These are phyloP conservation scores for Takifugu ocellatus DNA, from an alignment of 2,797 vertebrate species.

Conservation along the genomic window DNA sequence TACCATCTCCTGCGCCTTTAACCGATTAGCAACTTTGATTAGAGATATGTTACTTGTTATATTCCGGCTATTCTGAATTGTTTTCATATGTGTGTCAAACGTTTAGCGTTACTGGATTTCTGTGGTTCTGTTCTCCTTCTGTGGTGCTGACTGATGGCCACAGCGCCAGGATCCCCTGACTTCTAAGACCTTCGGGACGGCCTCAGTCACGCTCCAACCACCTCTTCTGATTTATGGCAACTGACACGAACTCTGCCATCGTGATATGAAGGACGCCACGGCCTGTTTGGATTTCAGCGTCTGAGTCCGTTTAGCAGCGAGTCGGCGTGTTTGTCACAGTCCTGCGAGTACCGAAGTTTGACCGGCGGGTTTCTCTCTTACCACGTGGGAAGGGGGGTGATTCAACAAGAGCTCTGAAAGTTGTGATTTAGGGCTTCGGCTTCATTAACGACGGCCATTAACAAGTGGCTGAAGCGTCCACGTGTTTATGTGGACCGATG, in stretches of 20 bases:
- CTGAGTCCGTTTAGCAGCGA: slow-evolving; percentile 5
- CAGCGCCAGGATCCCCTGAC: slow-evolving; percentile 78
- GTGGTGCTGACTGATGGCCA: slow-evolving; percentile 77
- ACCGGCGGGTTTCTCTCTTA: slow-evolving; percentile 32
- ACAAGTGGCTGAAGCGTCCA: slow-evolving; percentile 62
- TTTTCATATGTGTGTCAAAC: slow-evolving; percentile 41
- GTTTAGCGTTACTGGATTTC: slow-evolving; percentile 41
- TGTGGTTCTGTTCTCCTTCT: slow-evolving; percentile 63
- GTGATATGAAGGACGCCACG: slow-evolving; percentile 15
- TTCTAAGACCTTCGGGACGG: slow-evolving; percentile 56
- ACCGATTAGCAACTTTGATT: slow-evolving; percentile 4
- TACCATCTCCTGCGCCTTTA: not conserved
- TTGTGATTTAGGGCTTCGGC: slow-evolving; percentile 55
- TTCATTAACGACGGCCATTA: slow-evolving; percentile 64
- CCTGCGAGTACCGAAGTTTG: not conserved
- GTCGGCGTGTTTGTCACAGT: slow-evolving; percentile 15
- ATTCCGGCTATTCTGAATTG: slow-evolving; percentile 13
- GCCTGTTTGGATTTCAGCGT: slow-evolving; percentile 32
- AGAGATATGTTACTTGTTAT: slow-evolving; percentile 29
- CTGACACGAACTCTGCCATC: slow-evolving; percentile 36
- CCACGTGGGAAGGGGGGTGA: slow-evolving; percentile 2
- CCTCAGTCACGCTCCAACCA: slow-evolving; percentile 32
- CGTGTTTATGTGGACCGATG: slow-evolving; percentile 65
- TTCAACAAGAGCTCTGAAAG: slow-evolving; percentile 31
- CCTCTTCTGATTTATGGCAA: slow-evolving; percentile 40